phyloP scores from a whole-genome alignment of 2,797 vertebrate genomes.

The Rhinogobio ventralis region DNA sequence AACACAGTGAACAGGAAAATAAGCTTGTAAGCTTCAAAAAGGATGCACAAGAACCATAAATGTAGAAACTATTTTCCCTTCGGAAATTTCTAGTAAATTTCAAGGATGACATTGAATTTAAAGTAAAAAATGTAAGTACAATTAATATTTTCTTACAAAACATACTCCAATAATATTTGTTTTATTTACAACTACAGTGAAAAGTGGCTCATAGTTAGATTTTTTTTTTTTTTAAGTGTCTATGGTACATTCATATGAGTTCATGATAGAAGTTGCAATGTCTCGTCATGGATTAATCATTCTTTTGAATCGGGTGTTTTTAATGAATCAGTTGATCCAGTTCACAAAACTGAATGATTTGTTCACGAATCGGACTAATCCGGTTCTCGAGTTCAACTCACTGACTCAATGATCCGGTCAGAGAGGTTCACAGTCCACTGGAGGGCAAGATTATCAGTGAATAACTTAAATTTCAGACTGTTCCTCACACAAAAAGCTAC shows the following conservation, averaged over 20 bases:
- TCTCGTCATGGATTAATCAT: constrained; percentile 12
- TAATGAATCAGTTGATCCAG: constrained; percentile 35
- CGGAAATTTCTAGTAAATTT: neutral
- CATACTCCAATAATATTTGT: neutral
- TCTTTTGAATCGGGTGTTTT: constrained; percentile 29
- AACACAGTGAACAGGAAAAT: no score
- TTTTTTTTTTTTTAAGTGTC: no score
- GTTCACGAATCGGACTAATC: constrained; percentile 36
- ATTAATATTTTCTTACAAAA: neutral
- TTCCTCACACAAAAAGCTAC: constrained; percentile 11
- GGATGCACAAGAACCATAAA: neutral
- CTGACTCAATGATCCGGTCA: constrained; percentile 27
- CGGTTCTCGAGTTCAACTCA: constrained; percentile 29
- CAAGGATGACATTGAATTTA: neutral
- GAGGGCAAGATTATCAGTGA: constrained; percentile 42
- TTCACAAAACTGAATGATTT: constrained; percentile 43
- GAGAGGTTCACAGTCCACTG: constrained; percentile 40
- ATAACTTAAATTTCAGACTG: constrained; percentile 35
- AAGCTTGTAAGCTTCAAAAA: neutral
- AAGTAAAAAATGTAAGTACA: neutral
- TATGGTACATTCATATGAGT: neutral
- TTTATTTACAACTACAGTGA: neutral
- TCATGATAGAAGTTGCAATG: neutral
- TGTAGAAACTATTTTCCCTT: neutral
- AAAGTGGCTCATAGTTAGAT: neutral